A percentile compares a stretch with the other conserved stretches of the same genome.
Evolutionary conservation across 2,113 vertebrate species (phyloP).

Genomic region (Centrocercus urophasianus): DNA sequence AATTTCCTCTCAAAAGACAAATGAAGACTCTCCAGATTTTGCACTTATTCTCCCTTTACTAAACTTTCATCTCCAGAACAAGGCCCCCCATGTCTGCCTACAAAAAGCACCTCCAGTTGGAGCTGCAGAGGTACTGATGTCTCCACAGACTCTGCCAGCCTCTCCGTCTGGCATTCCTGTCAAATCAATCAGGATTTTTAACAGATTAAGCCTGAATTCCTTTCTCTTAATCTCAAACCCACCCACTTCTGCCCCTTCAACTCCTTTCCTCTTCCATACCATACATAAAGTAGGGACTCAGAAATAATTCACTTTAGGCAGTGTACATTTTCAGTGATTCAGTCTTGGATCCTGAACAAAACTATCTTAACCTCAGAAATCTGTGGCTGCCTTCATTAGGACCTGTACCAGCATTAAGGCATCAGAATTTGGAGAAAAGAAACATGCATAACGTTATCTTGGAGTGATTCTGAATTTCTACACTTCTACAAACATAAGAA

Average conservation of each 20-base stretch:
- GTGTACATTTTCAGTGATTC: neutral
- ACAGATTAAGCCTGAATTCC: slow-evolving; percentile 13
- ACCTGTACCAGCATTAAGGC: neutral
- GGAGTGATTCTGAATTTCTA: neutral
- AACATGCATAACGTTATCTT: neutral
- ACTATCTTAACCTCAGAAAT: neutral
- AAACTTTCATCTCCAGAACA: neutral
- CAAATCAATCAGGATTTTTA: slow-evolving; percentile 20
- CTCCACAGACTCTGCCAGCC: neutral
- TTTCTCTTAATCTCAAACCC: neutral
- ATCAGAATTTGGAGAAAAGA: neutral
- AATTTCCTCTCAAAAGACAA: neutral
- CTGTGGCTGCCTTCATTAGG: neutral
- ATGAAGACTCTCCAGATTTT: neutral
- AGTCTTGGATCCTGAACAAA: neutral
- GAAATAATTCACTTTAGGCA: neutral
- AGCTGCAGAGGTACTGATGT: neutral
- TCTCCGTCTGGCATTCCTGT: neutral
- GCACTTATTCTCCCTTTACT: neutral
- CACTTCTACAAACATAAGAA: neutral
- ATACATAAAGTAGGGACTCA: neutral
- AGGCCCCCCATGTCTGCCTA: neutral
- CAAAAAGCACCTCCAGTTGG: neutral
- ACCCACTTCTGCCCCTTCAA: neutral
- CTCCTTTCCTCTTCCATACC: neutral